These are phyloP conservation scores for Mimumesa dahlbomi DNA, from an alignment of 2,888 invertebrate genomes.

Conservation along the genomic window DNA sequence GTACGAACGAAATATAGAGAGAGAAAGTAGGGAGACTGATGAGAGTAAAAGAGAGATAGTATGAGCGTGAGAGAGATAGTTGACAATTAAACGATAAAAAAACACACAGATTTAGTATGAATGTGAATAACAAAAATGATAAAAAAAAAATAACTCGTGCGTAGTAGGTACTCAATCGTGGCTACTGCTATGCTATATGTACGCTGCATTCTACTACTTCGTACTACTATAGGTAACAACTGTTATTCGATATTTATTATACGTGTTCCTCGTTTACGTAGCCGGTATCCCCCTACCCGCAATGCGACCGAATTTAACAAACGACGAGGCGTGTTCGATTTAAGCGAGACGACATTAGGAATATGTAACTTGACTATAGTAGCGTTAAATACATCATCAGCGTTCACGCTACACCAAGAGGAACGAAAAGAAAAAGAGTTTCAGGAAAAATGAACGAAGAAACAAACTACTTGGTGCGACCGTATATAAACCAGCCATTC, in stretches of 20 bases:
- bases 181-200: conserved; percentile 71
- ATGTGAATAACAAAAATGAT: conserved; percentile 63
- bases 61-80: conserved; percentile 14
- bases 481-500: too few species aligned
- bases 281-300: conserved; percentile 62
- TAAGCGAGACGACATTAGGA: conserved; percentile 39
- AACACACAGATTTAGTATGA: conserved; percentile 47
- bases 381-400: conserved; percentile 11
- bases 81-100: conserved; percentile 33
- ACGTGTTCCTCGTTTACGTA: conserved; percentile 76
- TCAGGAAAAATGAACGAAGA: too few species aligned
- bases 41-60: conserved; percentile 7
- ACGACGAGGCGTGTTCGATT: conserved; percentile 27
- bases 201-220: conserved; percentile 74
- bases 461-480: too few species aligned
- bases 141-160: too few species aligned
- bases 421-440: too few species aligned
- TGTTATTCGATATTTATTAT: conserved; percentile 76
- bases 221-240: conserved; percentile 71
- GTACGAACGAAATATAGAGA: conserved; percentile 12
- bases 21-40: conserved; percentile 9
- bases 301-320: conserved; percentile 63
- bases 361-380: too few species aligned
- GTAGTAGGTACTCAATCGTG: conserved; percentile 68
- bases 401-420: too few species aligned